Percentiles rank a stretch among this genome's conserved stretches.
These are phyloP conservation scores for Hiodon tergisus DNA, from an alignment of 2,113 vertebrate genomes.

Conservation along the genomic window DNA sequence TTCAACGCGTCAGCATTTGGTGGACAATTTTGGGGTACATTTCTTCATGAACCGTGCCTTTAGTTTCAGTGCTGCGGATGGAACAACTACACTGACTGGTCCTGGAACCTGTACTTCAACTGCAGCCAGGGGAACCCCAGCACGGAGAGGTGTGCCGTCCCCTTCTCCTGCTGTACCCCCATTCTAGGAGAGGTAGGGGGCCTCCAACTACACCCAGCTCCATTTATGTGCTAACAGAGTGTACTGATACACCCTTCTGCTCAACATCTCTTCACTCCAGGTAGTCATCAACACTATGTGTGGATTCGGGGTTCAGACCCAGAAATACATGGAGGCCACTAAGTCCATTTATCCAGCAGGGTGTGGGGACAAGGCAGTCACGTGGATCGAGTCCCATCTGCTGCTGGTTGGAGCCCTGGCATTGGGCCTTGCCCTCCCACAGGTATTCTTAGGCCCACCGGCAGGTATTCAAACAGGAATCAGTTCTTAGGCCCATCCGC, in stretches of 20 bases:
- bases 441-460: constrained; percentile 45
- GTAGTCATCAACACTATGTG: constrained; percentile 67
- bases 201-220: background rate
- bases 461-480: background rate
- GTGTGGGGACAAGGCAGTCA: constrained; percentile 57
- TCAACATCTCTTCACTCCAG: constrained; percentile 35
- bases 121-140: constrained; percentile 61
- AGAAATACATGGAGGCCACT: constrained; percentile 48
- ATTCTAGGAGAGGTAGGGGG: constrained; percentile 57
- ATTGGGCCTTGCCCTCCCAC: constrained; percentile 63
- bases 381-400: constrained; percentile 67
- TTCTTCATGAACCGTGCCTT: background rate
- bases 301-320: constrained; percentile 59
- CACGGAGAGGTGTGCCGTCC: constrained; percentile 59
- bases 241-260: background rate
- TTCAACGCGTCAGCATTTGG: background rate
- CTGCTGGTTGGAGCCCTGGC: constrained; percentile 58
- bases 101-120: constrained; percentile 67
- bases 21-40: background rate
- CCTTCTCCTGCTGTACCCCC: constrained; percentile 66
- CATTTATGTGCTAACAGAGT: background rate
- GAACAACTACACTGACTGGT: constrained; percentile 69
- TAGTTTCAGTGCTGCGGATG: constrained; percentile 70
- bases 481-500: background rate
- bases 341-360: constrained; percentile 58